Conservation (phyloP, 2,113 vertebrate genomes). For the Ophiodon elongatus region DNA sequence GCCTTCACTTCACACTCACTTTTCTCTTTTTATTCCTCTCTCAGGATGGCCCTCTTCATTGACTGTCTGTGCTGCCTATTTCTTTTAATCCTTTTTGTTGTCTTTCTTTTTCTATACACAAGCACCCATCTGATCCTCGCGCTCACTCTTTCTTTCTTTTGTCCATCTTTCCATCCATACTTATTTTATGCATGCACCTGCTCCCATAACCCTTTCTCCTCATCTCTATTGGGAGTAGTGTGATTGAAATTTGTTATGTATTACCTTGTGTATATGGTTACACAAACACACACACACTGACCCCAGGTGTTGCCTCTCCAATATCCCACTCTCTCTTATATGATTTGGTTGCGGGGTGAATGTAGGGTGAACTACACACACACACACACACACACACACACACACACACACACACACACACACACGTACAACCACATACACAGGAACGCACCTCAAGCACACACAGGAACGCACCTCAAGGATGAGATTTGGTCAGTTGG, state of each 20-base stretch:
- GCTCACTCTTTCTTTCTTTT: constrained; percentile 21
- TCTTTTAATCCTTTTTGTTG: constrained; percentile 32
- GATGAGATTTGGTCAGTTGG: constrained; percentile 41
- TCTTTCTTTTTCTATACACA: constrained; percentile 27
- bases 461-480: constrained; percentile 29
- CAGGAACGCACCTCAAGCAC: no score
- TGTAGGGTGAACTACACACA: constrained; percentile 17
- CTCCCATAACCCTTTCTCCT: constrained; percentile 46
- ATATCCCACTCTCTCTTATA: constrained; percentile 35
- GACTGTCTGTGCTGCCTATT: background rate
- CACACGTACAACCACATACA: background rate
- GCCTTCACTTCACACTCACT: constrained; percentile 6
- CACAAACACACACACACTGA: constrained; percentile 45
- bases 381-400: background rate
- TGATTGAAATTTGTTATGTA: constrained; percentile 72
- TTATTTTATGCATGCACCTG: constrained; percentile 61
- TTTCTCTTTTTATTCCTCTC: constrained; percentile 8
- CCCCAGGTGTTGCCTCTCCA: constrained; percentile 60
- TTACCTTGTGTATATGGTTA: constrained; percentile 56
- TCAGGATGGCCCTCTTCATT: constrained; percentile 19
- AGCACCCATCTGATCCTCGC: constrained; percentile 22
- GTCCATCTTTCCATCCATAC: constrained; percentile 45
- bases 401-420: background rate
- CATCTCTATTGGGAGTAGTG: constrained; percentile 51
- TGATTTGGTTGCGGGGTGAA: constrained; percentile 53